Evolutionary conservation across 2,888 invertebrate genomes (phyloP), one percentile per base, ranked within the genome.

Genomic region (Yponomeuta sedellus): DNA sequence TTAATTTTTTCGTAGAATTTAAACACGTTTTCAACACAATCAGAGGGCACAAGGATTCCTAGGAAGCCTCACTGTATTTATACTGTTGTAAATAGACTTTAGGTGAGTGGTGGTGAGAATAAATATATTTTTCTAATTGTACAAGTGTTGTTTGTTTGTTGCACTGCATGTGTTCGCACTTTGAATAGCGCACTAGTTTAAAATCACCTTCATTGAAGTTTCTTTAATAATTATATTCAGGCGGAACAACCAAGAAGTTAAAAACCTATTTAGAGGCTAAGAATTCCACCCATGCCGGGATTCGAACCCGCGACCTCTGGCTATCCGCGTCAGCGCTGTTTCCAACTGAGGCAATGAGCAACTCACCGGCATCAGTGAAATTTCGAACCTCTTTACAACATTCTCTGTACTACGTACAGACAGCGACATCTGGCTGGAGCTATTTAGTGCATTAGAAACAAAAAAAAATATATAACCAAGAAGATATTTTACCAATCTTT

Each of bases 81-180:
- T 88, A 82, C 52, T 64, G 58, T 77, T 89, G 89, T 89, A 90
- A 88, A 89, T 90, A 90, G 87, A 80, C 78, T 25, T 80, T 82
- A 89, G 88, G 82, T 85, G 86, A 83, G 78, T 79, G 80, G 76
- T 82, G 88, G 88, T 86, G 82, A 82, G 81, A 88, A 86, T 87
- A 88, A 89, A 88, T 77, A 78, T 76, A 82, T 83, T 22, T 66
- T 58, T 40, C 61, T 44, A 22, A 61, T 65, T 40, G 19, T 22
- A 40, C 40, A 22, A 19, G 59, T 59, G 20, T 59, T 59, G 59
- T 40, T 63, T 44, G 40, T 63, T 63, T 40, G 19, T 63, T 22
- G n/a, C 63, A 63, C 63, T 63, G 63, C 63, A 63, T 59, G 59
- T n/a, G 16, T 52, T 52, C 11, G 44, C n/a, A 62, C 62, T 39